Conservation (phyloP, 2,113 vertebrate species). For the Prionailurus bengalensis region DNA sequence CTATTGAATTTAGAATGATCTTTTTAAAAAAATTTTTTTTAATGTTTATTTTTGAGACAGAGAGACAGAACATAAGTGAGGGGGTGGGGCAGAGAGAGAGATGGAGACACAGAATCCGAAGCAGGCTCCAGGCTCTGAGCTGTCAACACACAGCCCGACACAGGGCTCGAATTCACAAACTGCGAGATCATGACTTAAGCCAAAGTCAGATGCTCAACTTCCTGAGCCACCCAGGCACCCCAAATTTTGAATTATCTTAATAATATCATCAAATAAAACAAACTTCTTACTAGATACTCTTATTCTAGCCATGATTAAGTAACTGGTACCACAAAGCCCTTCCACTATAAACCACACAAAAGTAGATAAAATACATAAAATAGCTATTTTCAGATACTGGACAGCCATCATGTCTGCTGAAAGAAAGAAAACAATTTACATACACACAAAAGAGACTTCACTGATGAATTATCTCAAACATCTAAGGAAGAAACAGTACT, state of each 20-base stretch:
- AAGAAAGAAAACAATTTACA: background rate
- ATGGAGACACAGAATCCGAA: too few relatives aligned
- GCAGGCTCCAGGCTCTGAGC: too few relatives aligned
- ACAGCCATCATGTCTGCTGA: background rate
- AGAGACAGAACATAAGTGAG: too few relatives aligned
- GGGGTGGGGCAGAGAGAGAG: too few relatives aligned
- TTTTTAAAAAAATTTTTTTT: too few relatives aligned
- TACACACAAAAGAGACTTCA: background rate
- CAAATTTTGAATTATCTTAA: background rate
- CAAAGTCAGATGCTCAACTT: too few relatives aligned
- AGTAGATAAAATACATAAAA: background rate
- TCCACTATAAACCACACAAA: background rate
- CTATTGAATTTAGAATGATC: background rate
- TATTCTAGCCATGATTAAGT: background rate
- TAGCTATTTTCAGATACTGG: background rate
- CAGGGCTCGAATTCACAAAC: too few relatives aligned
- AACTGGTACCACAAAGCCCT: background rate
- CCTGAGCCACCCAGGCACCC: too few relatives aligned
- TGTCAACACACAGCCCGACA: too few relatives aligned
- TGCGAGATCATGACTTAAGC: too few relatives aligned
- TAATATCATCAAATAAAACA: background rate
- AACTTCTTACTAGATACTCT: background rate
- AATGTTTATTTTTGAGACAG: too few relatives aligned
- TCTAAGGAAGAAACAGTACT: constrained; percentile 20
- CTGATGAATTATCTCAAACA: constrained; percentile 3